A percentile compares a stretch with the other conserved stretches of the same genome.
phyloP scores from a whole-genome alignment of 2,113 vertebrate genomes.

The Rallus limicola region DNA sequence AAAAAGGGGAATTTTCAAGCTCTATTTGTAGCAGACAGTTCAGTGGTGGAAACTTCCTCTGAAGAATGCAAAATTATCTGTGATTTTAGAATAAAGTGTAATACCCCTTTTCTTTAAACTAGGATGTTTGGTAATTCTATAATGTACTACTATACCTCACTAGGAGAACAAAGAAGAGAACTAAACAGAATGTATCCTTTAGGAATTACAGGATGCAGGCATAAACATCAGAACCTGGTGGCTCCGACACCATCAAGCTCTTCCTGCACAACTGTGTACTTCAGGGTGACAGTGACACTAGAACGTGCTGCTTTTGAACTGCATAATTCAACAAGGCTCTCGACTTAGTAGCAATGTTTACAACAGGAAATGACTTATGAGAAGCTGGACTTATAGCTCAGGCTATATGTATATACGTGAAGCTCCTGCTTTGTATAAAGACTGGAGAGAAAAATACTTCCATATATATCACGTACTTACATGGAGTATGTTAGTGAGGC shows the following conservation, averaged over 20 bases:
- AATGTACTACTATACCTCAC: background rate
- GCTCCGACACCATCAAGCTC: background rate
- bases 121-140: background rate
- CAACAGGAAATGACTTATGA: background rate
- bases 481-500: slow-evolving; percentile 84
- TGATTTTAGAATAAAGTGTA: background rate
- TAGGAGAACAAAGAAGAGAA: background rate
- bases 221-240: background rate
- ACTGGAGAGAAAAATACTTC: background rate
- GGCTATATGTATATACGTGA: background rate
- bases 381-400: background rate
- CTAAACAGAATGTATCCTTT: background rate
- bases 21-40: background rate
- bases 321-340: background rate
- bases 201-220: background rate
- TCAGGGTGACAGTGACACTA: background rate
- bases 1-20: background rate
- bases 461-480: slow-evolving; percentile 74
- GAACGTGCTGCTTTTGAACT: background rate
- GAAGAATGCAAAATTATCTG: background rate
- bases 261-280: background rate
- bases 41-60: background rate
- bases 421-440: background rate
- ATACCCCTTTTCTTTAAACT: background rate
- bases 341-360: background rate